Conservation (phyloP, 2,888 invertebrate genomes). For the Hirtodrosophila cameraria region DNA sequence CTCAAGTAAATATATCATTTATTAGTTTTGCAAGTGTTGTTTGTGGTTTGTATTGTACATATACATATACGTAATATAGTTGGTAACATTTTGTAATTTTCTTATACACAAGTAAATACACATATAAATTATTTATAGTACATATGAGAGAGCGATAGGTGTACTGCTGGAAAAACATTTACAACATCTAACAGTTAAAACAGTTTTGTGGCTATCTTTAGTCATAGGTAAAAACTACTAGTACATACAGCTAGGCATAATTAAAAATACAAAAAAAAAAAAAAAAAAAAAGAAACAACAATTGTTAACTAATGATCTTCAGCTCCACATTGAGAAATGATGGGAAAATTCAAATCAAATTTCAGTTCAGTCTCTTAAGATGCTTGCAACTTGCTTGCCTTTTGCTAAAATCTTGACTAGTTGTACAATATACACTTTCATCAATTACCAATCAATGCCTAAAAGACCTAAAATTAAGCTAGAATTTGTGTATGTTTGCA, state of each 20-base stretch:
- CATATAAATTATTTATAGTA: slow-evolving; percentile 13
- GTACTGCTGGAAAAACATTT: slow-evolving; percentile 14
- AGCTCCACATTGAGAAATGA: slow-evolving; percentile 23
- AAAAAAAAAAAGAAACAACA: neutral
- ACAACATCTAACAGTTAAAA: slow-evolving; percentile 68
- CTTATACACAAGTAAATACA: slow-evolving; percentile 22
- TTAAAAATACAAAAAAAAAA: slow-evolving; percentile 4
- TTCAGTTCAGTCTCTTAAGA: slow-evolving; percentile 79
- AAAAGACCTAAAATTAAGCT: slow-evolving; percentile 41
- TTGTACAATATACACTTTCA: slow-evolving; percentile 37
- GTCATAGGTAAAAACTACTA: slow-evolving; percentile 4
- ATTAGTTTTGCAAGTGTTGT: slow-evolving; percentile 47
- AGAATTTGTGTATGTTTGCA: neutral
- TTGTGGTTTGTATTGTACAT: slow-evolving; percentile 10
- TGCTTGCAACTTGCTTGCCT: slow-evolving; percentile 57
- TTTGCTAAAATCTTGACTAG: slow-evolving; percentile 58
- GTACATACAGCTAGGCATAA: slow-evolving; percentile 19
- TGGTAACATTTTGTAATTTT: slow-evolving; percentile 15
- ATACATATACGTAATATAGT: too few species aligned
- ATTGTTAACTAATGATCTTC: slow-evolving; percentile 26
- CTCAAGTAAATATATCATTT: slow-evolving; percentile 68
- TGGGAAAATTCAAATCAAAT: slow-evolving; percentile 45
- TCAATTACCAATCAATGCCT: slow-evolving; percentile 25
- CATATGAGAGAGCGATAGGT: slow-evolving; percentile 11
- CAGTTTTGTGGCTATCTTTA: slow-evolving; percentile 18